phyloP scores from a whole-genome alignment of 2,113 vertebrate genomes.

The Globicephala melas region DNA sequence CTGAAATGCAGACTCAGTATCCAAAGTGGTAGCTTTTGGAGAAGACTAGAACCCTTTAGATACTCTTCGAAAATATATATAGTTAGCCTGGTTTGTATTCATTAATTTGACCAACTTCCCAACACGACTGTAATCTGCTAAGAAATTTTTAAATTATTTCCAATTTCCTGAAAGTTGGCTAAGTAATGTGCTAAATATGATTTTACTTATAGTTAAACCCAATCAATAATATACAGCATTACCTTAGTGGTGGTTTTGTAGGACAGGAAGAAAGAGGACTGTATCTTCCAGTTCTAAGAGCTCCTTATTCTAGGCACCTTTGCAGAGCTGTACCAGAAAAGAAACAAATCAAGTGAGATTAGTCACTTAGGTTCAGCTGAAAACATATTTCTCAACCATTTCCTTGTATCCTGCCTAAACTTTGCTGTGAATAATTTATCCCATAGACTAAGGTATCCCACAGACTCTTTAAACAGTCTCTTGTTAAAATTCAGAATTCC shows the following conservation, averaged over 20 bases:
- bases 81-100: not conserved
- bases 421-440: not conserved
- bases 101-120: not conserved
- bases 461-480: not conserved
- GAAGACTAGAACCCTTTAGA: not conserved
- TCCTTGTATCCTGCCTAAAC: not conserved
- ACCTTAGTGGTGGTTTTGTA: not conserved
- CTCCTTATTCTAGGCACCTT: not conserved
- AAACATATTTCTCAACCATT: not conserved
- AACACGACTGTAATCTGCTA: not conserved
- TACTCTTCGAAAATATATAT: conserved; percentile 2
- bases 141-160: conserved; percentile 38
- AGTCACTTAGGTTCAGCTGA: not conserved
- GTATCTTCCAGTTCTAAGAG: not conserved
- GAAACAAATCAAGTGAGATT: not conserved
- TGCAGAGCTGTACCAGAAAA: not conserved
- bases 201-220: conserved; percentile 2
- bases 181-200: not conserved
- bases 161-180: conserved; percentile 24
- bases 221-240: not conserved
- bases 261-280: not conserved
- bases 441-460: not conserved
- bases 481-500: conserved; percentile 10
- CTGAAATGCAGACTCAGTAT: not conserved
- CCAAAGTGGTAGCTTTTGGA: not conserved